Base-by-base conservation (phyloP, 2,797 vertebrate genomes). In the Megaceryle alcyon region DNA sequence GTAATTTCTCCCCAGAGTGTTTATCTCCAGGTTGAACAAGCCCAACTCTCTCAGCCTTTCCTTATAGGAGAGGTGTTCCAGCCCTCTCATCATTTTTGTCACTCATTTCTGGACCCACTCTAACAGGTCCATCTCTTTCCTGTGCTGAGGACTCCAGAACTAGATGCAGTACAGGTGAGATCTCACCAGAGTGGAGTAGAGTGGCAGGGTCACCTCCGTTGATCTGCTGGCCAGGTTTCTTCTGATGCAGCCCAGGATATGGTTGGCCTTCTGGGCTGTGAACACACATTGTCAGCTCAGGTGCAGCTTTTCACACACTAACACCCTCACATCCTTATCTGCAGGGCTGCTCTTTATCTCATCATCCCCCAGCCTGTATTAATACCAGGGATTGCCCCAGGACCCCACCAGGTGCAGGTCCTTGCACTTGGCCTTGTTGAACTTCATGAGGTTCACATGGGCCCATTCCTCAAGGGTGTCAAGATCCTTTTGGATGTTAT, bases 241-340 rank as follows among this genome's bases (percentile, higher is more conserved):
- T 86, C 39, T 17, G 6, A 17, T 31, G 49, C 14, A 86, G 49
- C 16, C 20, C 29, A 57, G 29, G 59, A 22, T 10, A 46, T 0
- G 0, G 6, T 56, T 59, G 25, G 26, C 7, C 37, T 77, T 61
- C 63, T 48, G 65, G 69, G 8, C 48, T 49, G 48, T 49, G 23
- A 25, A 26, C 25, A 26, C 9, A 21, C 4, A 1, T 18, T 69
- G 29, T 7, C 0, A 2, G 16, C 37, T 78, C 41, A 9, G n/a
- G 43, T n/a, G 10, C 23, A n/a, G 2, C 25, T 31, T 79, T 63
- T 48, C 4, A 71, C 25, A 20, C 29, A 43, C 9, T 12, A 5
- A 1, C 22, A 68, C 2, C 4, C 48, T 5, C 33, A 33, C 14
- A n/a, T 26, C 12, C 35, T 82, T 75, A 14, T 71, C 10, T 0